Evolutionary conservation across 1,140 invertebrate species (phyloP).

Genomic region (Chrysopa pallens): DNA sequence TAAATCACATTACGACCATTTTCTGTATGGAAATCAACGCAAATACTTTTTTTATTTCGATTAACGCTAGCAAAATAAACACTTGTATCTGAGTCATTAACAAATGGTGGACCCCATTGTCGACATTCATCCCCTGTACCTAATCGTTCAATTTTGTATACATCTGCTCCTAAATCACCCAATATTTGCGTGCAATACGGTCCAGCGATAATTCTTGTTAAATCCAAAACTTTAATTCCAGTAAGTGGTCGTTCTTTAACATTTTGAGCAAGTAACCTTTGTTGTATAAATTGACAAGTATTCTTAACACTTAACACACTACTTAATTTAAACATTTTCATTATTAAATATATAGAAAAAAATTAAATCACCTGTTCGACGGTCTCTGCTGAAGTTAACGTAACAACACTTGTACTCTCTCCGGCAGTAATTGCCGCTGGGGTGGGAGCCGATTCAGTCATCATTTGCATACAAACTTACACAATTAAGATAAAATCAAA

Average conservation of each 20-base stretch:
- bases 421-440: no score
- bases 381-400: no score
- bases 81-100: conserved; percentile 48
- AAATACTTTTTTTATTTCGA: conserved; percentile 90
- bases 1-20: conserved; percentile 56
- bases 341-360: no score
- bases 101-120: conserved; percentile 85
- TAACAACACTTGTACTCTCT: no score
- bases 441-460: no score
- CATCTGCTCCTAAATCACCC: conserved; percentile 83
- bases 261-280: not conserved
- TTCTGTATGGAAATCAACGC: conserved; percentile 60
- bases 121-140: conserved; percentile 76
- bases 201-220: conserved; percentile 65
- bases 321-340: no score
- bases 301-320: no score
- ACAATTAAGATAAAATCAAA: no score
- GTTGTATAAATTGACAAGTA: no score
- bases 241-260: conserved; percentile 24
- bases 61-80: conserved; percentile 81
- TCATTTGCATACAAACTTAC: no score
- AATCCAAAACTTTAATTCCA: conserved; percentile 60
- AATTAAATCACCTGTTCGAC: no score
- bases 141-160: conserved; percentile 78
- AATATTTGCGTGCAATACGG: conserved; percentile 87